Evolutionary conservation across 2,888 invertebrate genomes (phyloP).

Genomic region (Nemotelus nigrinus): DNA sequence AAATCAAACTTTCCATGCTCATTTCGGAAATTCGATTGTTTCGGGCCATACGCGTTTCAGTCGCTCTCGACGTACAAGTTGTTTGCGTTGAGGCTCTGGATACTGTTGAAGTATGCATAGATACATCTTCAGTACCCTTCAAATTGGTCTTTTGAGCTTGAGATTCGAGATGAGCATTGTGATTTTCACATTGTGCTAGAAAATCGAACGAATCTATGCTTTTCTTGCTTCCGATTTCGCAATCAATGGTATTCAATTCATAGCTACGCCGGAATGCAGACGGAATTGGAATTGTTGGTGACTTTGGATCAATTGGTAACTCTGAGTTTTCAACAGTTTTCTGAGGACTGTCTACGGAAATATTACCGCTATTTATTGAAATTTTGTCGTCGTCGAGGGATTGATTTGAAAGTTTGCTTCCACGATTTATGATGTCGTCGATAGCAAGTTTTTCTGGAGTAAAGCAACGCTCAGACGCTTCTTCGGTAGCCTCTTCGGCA

Average conservation of each 20-base stretch:
- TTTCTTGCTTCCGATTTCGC: conserved; percentile 72
- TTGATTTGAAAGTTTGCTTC: conserved; percentile 59
- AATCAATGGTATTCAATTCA: conserved; percentile 70
- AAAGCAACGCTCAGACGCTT: conserved; percentile 58
- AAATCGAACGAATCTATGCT: conserved; percentile 66
- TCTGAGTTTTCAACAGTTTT: conserved; percentile 52
- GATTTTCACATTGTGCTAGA: conserved; percentile 54
- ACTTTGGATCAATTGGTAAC: conserved; percentile 62
- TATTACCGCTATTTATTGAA: conserved; percentile 55
- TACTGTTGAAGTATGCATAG: conserved; percentile 51
- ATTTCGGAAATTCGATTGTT: conserved; percentile 80
- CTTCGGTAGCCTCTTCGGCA: conserved; percentile 68
- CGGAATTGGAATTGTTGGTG: conserved; percentile 79
- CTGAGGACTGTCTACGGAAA: conserved; percentile 54
- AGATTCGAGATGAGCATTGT: not conserved
- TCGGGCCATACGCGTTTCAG: conserved; percentile 59
- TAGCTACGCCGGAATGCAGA: conserved; percentile 62
- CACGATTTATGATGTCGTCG: conserved; percentile 66
- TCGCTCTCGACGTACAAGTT: conserved; percentile 61
- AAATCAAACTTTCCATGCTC: conserved; percentile 87
- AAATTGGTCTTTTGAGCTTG: conserved; percentile 10
- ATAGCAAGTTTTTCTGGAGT: conserved; percentile 64
- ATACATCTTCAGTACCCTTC: conserved; percentile 53
- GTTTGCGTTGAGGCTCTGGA: conserved; percentile 54
- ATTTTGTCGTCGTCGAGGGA: conserved; percentile 61